These are phyloP conservation scores for Lepilemur septentrionalis DNA, from an alignment of 2,797 vertebrate genomes.

Conservation along the genomic window DNA sequence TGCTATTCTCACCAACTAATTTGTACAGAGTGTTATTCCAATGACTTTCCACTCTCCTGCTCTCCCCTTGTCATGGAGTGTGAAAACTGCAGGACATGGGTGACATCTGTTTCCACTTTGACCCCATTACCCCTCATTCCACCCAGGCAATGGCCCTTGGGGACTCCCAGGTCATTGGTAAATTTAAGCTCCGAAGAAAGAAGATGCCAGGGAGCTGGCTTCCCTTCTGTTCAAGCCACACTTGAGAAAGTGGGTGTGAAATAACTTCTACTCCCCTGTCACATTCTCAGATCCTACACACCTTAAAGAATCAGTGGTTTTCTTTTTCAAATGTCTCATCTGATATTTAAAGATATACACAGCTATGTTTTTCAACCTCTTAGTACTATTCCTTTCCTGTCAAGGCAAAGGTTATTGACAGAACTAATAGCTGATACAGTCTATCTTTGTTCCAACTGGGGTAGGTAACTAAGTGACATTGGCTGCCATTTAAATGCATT, in stretches of 20 bases:
- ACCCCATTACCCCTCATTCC: not conserved
- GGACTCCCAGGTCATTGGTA: not conserved
- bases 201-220: not conserved
- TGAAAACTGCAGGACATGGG: not conserved
- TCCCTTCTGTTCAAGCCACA: not conserved
- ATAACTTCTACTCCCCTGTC: not conserved
- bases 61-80: not conserved
- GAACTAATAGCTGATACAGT: not conserved
- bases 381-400: not conserved
- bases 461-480: not conserved
- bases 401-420: not conserved
- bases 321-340: not conserved
- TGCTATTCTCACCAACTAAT: not conserved
- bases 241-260: not conserved
- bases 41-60: not conserved
- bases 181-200: not conserved
- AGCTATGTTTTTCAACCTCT: not conserved
- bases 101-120: not conserved
- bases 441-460: not conserved
- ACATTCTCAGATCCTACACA: not conserved
- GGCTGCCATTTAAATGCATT: slow-evolving; percentile 25
- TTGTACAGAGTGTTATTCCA: not conserved
- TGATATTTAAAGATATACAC: not conserved
- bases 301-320: not conserved
- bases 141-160: not conserved